Evolutionary conservation across 2,797 vertebrate species (phyloP).

Genomic region (Sebastes melanostomus): DNA sequence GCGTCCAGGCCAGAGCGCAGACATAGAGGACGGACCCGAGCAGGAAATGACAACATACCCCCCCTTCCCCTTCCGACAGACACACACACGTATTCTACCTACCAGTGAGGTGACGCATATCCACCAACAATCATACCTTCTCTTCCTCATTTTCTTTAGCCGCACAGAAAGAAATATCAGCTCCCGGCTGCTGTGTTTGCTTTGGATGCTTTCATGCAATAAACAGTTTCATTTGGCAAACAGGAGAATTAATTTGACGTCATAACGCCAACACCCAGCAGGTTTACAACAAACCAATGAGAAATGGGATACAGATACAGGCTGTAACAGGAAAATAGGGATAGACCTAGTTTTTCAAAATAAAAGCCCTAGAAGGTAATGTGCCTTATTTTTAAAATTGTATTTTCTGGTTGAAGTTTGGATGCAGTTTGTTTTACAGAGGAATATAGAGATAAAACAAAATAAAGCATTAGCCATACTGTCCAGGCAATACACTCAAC

Average conservation of each 20-base stretch:
- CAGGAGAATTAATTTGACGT: constrained; percentile 1
- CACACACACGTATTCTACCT: neutral
- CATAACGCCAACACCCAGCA: neutral
- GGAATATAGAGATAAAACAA: neutral
- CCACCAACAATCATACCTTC: constrained; percentile 19
- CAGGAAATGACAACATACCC: constrained; percentile 68
- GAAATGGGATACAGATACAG: neutral
- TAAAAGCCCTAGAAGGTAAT: neutral
- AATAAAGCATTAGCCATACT: neutral
- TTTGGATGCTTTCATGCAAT: constrained; percentile 40
- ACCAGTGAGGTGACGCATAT: constrained; percentile 33
- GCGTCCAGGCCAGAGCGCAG: constrained; percentile 90
- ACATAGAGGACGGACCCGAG: constrained; percentile 84
- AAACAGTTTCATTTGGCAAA: constrained; percentile 39
- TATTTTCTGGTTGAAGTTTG: neutral
- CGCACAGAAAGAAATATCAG: constrained; percentile 10
- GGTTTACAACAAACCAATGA: constrained; percentile 3
- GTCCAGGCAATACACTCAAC: constrained; percentile 1
- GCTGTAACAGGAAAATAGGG: too few species aligned
- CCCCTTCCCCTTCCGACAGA: neutral
- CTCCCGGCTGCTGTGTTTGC: constrained; percentile 38
- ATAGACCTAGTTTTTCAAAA: too few species aligned
- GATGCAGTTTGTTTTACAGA: neutral
- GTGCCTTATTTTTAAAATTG: constrained; percentile 36
- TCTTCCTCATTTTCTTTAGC: constrained; percentile 33